A percentile compares a stretch with the other conserved stretches of the same genome.
Conservation (phyloP, 1,140 invertebrate species). For the Harlomillsia oculata region DNA sequence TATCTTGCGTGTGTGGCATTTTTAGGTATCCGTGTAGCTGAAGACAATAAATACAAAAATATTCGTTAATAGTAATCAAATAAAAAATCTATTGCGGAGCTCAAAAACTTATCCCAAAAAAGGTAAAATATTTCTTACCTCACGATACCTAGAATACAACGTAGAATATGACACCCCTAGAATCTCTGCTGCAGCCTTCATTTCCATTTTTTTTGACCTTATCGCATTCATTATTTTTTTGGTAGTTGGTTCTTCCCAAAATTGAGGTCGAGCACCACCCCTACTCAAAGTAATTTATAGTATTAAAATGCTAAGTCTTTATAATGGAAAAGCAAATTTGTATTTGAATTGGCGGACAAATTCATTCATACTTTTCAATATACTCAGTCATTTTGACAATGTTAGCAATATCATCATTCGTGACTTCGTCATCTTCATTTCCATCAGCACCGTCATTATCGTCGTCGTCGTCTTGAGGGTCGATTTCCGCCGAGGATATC, state of each 20-base stretch:
- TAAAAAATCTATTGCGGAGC: constrained; percentile 8
- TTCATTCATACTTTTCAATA: constrained; percentile 44
- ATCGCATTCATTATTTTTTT: constrained; percentile 77
- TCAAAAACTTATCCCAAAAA: too few species aligned
- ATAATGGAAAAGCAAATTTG: background rate
- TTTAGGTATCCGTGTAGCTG: constrained; percentile 35
- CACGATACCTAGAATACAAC: constrained; percentile 35
- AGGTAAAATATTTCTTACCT: constrained; percentile 18
- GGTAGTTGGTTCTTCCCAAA: constrained; percentile 79
- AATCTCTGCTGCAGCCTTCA: constrained; percentile 61
- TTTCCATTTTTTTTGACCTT: constrained; percentile 78
- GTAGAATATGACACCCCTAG: constrained; percentile 35
- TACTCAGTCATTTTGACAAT: constrained; percentile 76
- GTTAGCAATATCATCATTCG: constrained; percentile 50
- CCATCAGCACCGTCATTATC: constrained; percentile 23
- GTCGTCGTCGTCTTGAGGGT: constrained; percentile 22
- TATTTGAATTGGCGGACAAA: too few species aligned
- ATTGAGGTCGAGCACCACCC: constrained; percentile 69
- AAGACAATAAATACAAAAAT: constrained; percentile 3
- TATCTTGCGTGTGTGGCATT: constrained; percentile 35
- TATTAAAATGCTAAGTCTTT: background rate
- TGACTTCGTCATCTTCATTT: constrained; percentile 33
- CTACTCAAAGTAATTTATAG: constrained; percentile 13
- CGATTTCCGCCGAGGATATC: constrained; percentile 1
- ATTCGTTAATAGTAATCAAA: background rate